Base-by-base conservation (phyloP, 2,888 invertebrate species). In the Acanthococcus lagerstroemiae region DNA sequence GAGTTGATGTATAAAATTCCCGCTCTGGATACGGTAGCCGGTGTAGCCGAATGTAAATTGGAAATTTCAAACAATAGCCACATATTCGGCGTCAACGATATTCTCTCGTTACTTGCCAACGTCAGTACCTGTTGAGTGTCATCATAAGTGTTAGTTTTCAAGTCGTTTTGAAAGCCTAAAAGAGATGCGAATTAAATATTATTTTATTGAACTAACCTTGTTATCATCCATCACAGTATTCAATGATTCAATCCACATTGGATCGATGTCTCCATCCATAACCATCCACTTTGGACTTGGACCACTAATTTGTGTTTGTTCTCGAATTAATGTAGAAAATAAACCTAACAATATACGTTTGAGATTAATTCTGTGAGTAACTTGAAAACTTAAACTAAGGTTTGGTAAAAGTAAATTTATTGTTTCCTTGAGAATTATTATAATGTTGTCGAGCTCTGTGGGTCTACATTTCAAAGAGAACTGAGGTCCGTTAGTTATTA, bases 191-290 rank as follows among this genome's bases (percentile, higher is more conserved):
- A 12, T 9, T 9, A 6, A 30, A 6, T 30, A 30, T 6, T 6
- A 30, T 30, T n/a, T n/a, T n/a, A n/a, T n/a, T n/a, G n/a, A 7
- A 12, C 26, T 7, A 69, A 86, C 87, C 80, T 95, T 95, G 76
- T 95, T 95, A 75, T 95, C 95, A 76, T 95, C 95, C 95, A 95
- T 95, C 19, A 95, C 85, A 3, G 95, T 95, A 75, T 95, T 95
- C 26, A 95, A 80, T 30, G 93, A 94, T 77, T 95, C 95, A 73
- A 95, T 95, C 95, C 95, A 95, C 94, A 95, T 95, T 1, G 95
- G 95, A 79, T 95, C 95, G 72, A 95, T 95, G 74, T 95, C 95
- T 19, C 95, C 95, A 76, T 95, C 95, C 55, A 94, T 81, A 7
- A 95, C 88, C 72, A 95, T 92, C 95, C 95, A 95, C 75, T 94